Percentiles rank a stretch among this genome's conserved stretches.
phyloP scores from a whole-genome alignment of 2,113 vertebrate genomes.

The Corythornis cristatus region DNA sequence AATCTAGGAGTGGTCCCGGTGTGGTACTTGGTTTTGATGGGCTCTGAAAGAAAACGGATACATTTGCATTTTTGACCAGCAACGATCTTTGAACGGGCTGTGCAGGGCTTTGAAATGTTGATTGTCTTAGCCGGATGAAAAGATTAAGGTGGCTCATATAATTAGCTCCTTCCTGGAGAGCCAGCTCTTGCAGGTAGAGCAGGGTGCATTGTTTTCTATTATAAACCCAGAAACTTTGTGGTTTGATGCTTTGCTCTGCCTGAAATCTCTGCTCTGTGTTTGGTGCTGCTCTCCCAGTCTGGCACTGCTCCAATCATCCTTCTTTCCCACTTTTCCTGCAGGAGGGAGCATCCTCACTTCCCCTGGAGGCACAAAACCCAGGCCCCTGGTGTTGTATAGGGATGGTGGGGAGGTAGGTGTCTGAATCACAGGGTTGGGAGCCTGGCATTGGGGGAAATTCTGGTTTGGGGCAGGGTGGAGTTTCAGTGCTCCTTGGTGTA shows the following conservation, averaged over 20 bases:
- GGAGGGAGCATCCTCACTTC: background rate
- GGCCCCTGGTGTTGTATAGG: fast-evolving
- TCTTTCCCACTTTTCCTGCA: background rate
- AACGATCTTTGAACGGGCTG: slow-evolving; percentile 35
- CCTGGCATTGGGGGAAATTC: background rate
- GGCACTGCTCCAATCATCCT: fast-evolving
- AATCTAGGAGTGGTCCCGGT: slow-evolving; percentile 59
- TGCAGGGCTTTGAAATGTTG: slow-evolving; percentile 53
- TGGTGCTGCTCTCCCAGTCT: background rate
- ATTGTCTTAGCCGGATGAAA: slow-evolving; percentile 61
- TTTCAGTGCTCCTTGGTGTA: background rate
- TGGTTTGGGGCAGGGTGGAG: background rate
- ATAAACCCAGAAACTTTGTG: slow-evolving; percentile 3
- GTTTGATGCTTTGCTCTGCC: background rate
- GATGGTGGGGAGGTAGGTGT: background rate
- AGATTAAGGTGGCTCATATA: slow-evolving; percentile 61
- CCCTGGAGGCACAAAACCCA: fast-evolving
- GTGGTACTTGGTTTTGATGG: slow-evolving; percentile 61
- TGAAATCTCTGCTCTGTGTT: background rate
- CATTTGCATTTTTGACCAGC: slow-evolving; percentile 56
- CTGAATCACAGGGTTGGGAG: background rate
- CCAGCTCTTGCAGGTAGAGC: slow-evolving; percentile 38
- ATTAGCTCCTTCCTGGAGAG: slow-evolving; percentile 52
- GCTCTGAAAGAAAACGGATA: slow-evolving; percentile 54
- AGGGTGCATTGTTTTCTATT: background rate